Evolutionary conservation across 1,140 invertebrate genomes (phyloP).

Genomic region (Hydropsyche tenuis): DNA sequence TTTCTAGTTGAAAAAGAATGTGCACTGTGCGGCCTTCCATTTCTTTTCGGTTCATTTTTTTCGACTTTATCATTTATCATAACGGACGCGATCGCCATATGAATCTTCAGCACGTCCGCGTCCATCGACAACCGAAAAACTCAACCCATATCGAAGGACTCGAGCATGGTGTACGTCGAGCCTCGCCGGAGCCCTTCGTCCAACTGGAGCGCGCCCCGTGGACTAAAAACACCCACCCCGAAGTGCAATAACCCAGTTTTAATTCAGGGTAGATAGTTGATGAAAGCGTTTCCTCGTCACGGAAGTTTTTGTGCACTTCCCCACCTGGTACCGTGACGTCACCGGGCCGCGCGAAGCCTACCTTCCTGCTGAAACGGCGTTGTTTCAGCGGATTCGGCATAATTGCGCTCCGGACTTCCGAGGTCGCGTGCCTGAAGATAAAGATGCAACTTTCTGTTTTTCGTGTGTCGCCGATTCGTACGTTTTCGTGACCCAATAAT

Average conservation of each 20-base stretch:
- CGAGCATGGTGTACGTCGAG: no score
- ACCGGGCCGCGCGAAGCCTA: constrained; percentile 43
- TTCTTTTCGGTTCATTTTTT: constrained; percentile 57
- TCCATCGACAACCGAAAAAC: background rate
- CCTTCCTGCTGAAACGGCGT: constrained; percentile 52
- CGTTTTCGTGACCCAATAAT: no score
- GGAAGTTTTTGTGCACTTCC: constrained; percentile 55
- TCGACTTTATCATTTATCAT: constrained; percentile 59
- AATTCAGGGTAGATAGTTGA: constrained; percentile 62
- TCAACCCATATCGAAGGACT: constrained; percentile 14
- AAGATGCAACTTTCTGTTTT: no score
- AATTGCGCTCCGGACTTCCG: background rate
- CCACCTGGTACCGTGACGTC: constrained; percentile 63
- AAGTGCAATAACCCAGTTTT: constrained; percentile 64
- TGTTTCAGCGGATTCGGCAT: constrained; percentile 19
- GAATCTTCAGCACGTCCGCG: constrained; percentile 35
- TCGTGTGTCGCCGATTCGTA: no score
- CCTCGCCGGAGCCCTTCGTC: constrained; percentile 48
- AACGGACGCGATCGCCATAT: constrained; percentile 61
- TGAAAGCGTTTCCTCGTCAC: constrained; percentile 53
- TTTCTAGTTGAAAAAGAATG: constrained; percentile 59
- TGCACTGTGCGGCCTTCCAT: constrained; percentile 58
- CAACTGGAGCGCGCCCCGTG: constrained; percentile 52
- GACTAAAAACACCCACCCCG: constrained; percentile 54
- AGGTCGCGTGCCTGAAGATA: background rate